Evolutionary conservation across 2,888 invertebrate species (phyloP).

Genomic region (Mylabris sibirica): DNA sequence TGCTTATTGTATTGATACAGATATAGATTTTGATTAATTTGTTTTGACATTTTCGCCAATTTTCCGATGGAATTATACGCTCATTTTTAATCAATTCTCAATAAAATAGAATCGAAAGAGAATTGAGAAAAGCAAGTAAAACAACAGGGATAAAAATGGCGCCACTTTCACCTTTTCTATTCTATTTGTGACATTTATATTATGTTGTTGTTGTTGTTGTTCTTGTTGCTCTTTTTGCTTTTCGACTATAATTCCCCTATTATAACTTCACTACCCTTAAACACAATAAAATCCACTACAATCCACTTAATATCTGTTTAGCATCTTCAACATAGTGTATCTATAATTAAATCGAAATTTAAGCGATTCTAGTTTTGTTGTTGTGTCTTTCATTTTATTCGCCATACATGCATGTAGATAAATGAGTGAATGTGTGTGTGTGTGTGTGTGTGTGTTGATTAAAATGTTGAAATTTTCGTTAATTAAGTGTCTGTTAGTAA

Average conservation of each 20-base stretch:
- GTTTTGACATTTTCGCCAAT: slow-evolving; percentile 32
- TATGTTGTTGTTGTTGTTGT: no score
- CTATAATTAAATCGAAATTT: slow-evolving; percentile 10
- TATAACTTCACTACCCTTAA: slow-evolving; percentile 40
- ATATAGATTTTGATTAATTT: slow-evolving; percentile 41
- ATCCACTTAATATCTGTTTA: slow-evolving; percentile 5
- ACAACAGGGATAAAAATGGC: background rate
- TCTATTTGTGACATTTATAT: slow-evolving; percentile 50
- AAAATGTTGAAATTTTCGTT: slow-evolving; percentile 13
- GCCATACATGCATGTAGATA: background rate
- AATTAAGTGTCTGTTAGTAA: slow-evolving; percentile 12
- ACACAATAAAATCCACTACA: slow-evolving; percentile 5
- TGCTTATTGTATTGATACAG: slow-evolving; percentile 26
- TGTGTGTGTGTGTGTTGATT: slow-evolving; percentile 3
- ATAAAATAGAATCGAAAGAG: background rate
- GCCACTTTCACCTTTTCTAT: slow-evolving; percentile 48
- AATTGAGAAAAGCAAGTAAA: background rate
- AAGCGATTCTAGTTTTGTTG: background rate
- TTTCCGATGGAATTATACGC: background rate
- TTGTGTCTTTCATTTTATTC: background rate
- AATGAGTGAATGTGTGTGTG: background rate
- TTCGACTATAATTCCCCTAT: slow-evolving; percentile 26
- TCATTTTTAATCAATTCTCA: no score
- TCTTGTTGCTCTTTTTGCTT: slow-evolving; percentile 53
- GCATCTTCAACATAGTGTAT: background rate